These are phyloP conservation scores for Gymnorhina tibicen DNA, from an alignment of 2,113 vertebrate species.

Conservation along the genomic window DNA sequence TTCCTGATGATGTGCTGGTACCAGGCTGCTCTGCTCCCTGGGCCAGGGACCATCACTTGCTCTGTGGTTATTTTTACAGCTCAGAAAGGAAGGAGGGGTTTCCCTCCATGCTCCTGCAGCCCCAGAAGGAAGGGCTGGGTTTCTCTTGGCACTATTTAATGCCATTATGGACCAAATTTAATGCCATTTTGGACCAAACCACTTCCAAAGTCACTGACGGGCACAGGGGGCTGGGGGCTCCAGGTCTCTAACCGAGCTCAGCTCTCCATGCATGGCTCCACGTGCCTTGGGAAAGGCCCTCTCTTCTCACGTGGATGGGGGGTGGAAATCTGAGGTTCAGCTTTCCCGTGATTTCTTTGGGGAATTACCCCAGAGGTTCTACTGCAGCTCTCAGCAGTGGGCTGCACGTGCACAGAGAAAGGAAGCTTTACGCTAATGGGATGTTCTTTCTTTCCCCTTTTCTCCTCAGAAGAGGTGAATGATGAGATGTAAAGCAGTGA, in stretches of 20 bases:
- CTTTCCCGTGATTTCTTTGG: not conserved
- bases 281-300: not conserved
- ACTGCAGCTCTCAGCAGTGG: not conserved
- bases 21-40: not conserved
- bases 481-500: not conserved
- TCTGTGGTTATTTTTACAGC: not conserved
- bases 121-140: not conserved
- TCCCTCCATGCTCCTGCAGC: not conserved
- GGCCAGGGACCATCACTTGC: not conserved
- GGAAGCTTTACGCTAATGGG: not conserved
- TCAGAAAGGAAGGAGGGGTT: not conserved
- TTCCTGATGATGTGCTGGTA: not conserved
- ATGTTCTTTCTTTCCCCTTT: not conserved
- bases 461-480: not conserved
- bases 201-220: not conserved
- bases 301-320: not conserved
- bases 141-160: not conserved
- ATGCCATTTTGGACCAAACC: not conserved
- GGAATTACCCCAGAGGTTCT: not conserved
- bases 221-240: not conserved
- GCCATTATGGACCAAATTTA: not conserved
- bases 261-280: not conserved
- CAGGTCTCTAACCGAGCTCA: not conserved
- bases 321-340: not conserved
- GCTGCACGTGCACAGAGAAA: not conserved